phyloP scores from a whole-genome alignment of 2,797 vertebrate species.

The Scyliorhinus canicula region DNA sequence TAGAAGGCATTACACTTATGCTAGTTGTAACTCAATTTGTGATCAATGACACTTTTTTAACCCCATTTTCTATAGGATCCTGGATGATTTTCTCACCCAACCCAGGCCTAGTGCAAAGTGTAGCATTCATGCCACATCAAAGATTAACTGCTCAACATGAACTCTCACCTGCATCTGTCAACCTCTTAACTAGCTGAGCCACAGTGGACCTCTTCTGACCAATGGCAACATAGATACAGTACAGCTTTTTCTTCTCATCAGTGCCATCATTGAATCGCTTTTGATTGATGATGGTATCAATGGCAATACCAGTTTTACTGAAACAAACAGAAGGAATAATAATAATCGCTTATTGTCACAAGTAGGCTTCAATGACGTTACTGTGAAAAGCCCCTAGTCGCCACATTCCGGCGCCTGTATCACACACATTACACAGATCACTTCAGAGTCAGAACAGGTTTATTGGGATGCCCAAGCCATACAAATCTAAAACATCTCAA shows the following conservation, averaged over 20 bases:
- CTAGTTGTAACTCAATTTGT: background rate
- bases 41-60: background rate
- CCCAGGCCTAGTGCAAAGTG: background rate
- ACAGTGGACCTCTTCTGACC: constrained; percentile 97
- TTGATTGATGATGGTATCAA: constrained; percentile 98
- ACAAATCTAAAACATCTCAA: background rate
- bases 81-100: background rate
- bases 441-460: background rate
- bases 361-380: no score
- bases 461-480: background rate
- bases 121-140: background rate
- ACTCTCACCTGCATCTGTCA: constrained; percentile 73
- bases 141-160: background rate
- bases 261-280: constrained; percentile 93
- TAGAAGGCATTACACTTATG: background rate
- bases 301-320: constrained; percentile 97
- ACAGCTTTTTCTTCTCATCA: constrained; percentile 97
- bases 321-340: constrained; percentile 27
- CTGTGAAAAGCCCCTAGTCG: no score
- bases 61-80: background rate
- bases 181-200: constrained; percentile 93
- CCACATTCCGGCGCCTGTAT: no score
- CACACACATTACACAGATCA: constrained; percentile 16
- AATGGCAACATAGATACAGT: constrained; percentile 96
- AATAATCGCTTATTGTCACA: no score